Base-by-base conservation (phyloP, 1,140 invertebrate species). In the Rhynchophorus ferrugineus region DNA sequence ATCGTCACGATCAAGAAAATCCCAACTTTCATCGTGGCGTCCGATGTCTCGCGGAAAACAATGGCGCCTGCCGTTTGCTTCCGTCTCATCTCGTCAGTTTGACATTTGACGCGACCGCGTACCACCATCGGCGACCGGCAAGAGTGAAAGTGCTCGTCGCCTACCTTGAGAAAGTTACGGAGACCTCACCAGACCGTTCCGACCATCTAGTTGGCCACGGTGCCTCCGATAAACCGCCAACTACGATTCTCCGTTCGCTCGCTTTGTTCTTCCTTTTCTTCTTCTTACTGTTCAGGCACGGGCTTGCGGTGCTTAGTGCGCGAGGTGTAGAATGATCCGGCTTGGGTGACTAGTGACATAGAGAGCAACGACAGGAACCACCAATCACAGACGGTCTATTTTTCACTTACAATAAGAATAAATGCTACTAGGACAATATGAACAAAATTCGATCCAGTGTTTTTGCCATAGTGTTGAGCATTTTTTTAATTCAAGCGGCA, bases 401-500 rank as follows among this genome's bases (percentile, higher is more conserved):
- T n/a, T n/a, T n/a, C n/a, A n/a, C n/a, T n/a, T n/a, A n/a, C n/a
- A n/a, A n/a, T n/a, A n/a, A n/a, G n/a, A n/a, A n/a, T n/a, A n/a
- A n/a, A n/a, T n/a, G n/a, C n/a, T n/a, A n/a, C n/a, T n/a, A 41
- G 43, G 56, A 45, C 60, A 70, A 52, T 57, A 70, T 70, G 68
- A 69, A 64, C 59, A 62, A 61, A 51, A 64, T 70, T 58, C 65
- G 69, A 51, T 66, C 68, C 43, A 56, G 57, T 41, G 48, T 70
- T 37, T 53, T 70, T 43, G 66, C 67, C 20, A 50, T 68, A 38
- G 63, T 69, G 41, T 61, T 69, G 58, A 63, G 65, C 41, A 63
- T 70, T 43, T 68, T 70, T 49, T 57, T 70, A 41, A 70, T 68
- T 41, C 67, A 67, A 54, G 68, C 68, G 20, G 59, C 63, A 21